Evolutionary conservation across 1,140 invertebrate genomes (phyloP).

Genomic region (Wiebesia pumilae): DNA sequence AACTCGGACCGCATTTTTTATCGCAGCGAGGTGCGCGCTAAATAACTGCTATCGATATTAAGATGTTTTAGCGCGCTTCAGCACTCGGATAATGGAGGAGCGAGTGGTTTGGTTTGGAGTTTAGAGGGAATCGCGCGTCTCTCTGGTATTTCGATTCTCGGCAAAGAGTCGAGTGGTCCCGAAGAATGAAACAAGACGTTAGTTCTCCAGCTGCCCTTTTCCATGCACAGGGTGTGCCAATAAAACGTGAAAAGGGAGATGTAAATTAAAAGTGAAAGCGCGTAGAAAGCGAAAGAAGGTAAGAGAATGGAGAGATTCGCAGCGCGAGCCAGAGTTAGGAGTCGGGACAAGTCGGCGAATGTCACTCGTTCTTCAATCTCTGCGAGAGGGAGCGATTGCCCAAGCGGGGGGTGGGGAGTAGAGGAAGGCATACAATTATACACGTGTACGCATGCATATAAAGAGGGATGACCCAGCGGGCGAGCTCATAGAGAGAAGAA

Average conservation of each 20-base stretch:
- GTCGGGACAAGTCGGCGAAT: slow-evolving; percentile 30
- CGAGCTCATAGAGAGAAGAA: slow-evolving; percentile 66
- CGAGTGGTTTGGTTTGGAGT: no score
- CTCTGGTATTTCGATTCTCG: slow-evolving; percentile 32
- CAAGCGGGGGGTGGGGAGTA: neutral
- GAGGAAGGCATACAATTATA: slow-evolving; percentile 20
- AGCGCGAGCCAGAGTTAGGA: slow-evolving; percentile 5
- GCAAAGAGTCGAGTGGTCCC: slow-evolving; percentile 33
- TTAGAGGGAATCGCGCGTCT: no score
- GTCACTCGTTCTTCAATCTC: slow-evolving; percentile 31
- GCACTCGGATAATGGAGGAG: no score
- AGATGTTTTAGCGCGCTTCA: neutral
- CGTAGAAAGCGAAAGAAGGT: neutral
- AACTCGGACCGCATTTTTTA: neutral
- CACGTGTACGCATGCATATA: slow-evolving; percentile 5
- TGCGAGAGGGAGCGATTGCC: neutral
- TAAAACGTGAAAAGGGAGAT: slow-evolving; percentile 46
- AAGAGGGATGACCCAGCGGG: slow-evolving; percentile 54
- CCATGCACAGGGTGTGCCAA: neutral
- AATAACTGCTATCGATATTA: neutral
- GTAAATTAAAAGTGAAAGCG: slow-evolving; percentile 12
- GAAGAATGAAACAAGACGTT: slow-evolving; percentile 10
- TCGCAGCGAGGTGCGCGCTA: neutral
- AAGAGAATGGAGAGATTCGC: slow-evolving; percentile 31
- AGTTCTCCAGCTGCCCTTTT: slow-evolving; percentile 44